Conservation (phyloP, 2,888 invertebrate species). For the Amblyjoppa proteus region DNA sequence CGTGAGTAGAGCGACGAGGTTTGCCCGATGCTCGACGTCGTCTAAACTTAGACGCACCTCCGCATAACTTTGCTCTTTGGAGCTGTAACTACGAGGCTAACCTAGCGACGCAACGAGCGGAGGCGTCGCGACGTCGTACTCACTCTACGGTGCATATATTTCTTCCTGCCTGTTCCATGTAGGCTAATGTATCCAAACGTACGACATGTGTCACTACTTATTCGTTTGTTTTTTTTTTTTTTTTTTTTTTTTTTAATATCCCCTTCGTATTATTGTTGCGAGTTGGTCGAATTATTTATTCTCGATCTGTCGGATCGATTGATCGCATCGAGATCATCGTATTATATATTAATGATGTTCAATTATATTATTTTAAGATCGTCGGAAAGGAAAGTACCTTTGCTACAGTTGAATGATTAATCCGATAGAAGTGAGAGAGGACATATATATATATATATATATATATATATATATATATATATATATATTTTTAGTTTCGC, state of each 20-base stretch:
- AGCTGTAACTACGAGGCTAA: conserved; percentile 44
- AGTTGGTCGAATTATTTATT: conserved; percentile 19
- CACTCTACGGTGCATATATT: conserved; percentile 46
- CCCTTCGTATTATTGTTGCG: neutral
- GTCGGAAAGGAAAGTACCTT: neutral
- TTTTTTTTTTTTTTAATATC: neutral
- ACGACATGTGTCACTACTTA: neutral
- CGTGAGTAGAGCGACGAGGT: conserved; percentile 61
- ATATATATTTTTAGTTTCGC: neutral
- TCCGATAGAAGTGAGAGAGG: neutral
- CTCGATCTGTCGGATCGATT: neutral
- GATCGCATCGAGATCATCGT: neutral
- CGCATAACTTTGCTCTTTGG: conserved; percentile 72
- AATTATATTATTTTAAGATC: neutral
- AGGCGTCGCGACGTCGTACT: conserved; percentile 37
- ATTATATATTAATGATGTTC: conserved; percentile 23
- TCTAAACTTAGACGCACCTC: conserved; percentile 76
- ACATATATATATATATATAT: too few species aligned
- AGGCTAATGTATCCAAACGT: conserved; percentile 5
- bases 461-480: too few species aligned
- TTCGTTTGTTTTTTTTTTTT: conserved; percentile 2
- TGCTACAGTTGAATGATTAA: too few species aligned
- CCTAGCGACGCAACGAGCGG: conserved; percentile 48
- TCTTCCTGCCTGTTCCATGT: conserved; percentile 13
- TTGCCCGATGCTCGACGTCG: conserved; percentile 65